Base-by-base conservation (phyloP, 2,888 invertebrate genomes). In the Hemistola chrysoprasaria region DNA sequence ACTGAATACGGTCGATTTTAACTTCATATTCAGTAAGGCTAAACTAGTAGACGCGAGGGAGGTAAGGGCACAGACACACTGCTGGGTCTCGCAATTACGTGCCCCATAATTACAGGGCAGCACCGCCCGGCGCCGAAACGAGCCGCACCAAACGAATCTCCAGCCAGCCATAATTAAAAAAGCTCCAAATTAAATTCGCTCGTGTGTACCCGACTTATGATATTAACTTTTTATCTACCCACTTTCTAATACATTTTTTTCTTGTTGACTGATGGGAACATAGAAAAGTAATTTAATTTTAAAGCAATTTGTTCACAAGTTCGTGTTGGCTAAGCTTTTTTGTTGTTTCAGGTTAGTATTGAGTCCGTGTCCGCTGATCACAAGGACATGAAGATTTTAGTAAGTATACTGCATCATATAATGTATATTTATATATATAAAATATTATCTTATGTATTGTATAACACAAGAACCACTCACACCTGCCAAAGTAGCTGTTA, bases 161-260 rank as follows among this genome's bases (percentile, higher is more conserved):
- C 81, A 70, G 79, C 75, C 83, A 77, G 78, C 74, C 83, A 75
- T 87, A 88, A 88, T 88, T 88, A 88, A 88, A 87, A 88, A 87
- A 79, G 81, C 77, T 87, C 86, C 79, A 86, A 87, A 88, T 88
- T 85, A 87, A 87, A 88, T 88, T 88, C 83, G 87, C 88, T 84
- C 78, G 83, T 84, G 80, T 82, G 71, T 77, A 76, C 67, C 76
- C 76, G 82, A 75, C 82, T 86, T 86, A 84, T 83, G 80, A 83
- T 84, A 83, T 82, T 81, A 83, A 81, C 81, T 85, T 88, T 87
- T 87, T 85, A 78, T 44, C 43, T 44, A 44, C 78, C 77, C 46
- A 73, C 82, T 87, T 84, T 86, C 87, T 87, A 83, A 84, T 87
- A 50, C 81, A 80, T 78, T 76, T 77, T 77, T 72, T 70, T 62